Evolutionary conservation across 2,113 vertebrate genomes (phyloP).

Genomic region (Neolamprologus sp.): DNA sequence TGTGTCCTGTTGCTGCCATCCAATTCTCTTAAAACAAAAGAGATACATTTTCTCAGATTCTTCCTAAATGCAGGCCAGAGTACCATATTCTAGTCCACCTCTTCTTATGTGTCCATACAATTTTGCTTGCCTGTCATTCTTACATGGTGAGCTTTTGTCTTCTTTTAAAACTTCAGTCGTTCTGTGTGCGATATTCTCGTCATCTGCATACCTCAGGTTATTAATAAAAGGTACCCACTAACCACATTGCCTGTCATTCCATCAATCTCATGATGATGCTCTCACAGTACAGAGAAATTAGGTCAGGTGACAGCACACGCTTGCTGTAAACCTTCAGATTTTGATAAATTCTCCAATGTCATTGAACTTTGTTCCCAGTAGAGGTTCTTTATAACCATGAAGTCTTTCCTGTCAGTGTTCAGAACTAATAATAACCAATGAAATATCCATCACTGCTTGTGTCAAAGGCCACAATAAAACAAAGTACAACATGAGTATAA

Average conservation of each 20-base stretch:
- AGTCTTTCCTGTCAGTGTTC: neutral
- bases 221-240: neutral
- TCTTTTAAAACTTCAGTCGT: neutral
- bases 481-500: neutral
- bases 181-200: rapidly evolving
- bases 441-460: neutral
- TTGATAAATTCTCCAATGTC: neutral
- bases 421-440: neutral
- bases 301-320: neutral
- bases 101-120: neutral
- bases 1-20: neutral
- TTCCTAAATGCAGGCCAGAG: neutral
- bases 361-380: neutral
- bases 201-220: neutral
- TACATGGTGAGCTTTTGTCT: neutral
- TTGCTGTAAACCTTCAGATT: neutral
- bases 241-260: neutral
- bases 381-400: neutral
- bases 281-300: neutral
- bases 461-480: neutral
- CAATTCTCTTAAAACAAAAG: neutral
- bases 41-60: neutral
- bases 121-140: rapidly evolving
- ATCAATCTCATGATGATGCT: neutral
- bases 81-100: neutral